These are phyloP conservation scores for Canis aureus DNA, from an alignment of 2,113 vertebrate genomes.

Conservation along the genomic window DNA sequence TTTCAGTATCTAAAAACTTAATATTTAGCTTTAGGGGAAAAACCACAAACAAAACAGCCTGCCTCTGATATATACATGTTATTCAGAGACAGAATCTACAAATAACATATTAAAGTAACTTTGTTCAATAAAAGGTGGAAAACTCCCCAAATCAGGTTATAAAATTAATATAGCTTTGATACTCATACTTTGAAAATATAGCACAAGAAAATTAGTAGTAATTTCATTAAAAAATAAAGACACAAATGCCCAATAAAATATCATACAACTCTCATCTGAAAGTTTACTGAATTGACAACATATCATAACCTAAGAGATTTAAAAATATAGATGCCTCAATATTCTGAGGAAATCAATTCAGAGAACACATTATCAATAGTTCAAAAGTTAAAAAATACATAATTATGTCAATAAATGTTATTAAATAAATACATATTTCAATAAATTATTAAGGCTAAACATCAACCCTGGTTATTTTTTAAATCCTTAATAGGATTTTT, in stretches of 20 bases:
- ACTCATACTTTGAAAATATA: slow-evolving; percentile 12
- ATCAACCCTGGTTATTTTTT: background rate
- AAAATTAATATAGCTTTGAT: slow-evolving; percentile 36
- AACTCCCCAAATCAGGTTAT: background rate
- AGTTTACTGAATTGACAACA: slow-evolving; percentile 2
- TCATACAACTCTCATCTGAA: background rate
- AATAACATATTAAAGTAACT: background rate
- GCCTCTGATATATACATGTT: background rate
- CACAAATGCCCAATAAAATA: background rate
- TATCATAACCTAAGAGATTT: background rate
- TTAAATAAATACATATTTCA: slow-evolving; percentile 26
- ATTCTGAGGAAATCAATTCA: slow-evolving; percentile 34
- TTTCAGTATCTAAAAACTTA: slow-evolving; percentile 27
- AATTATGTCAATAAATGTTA: background rate
- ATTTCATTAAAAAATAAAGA: slow-evolving; percentile 32
- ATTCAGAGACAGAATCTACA: background rate
- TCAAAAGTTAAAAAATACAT: background rate
- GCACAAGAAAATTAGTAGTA: background rate
- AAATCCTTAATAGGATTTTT: background rate
- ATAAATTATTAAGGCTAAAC: background rate
- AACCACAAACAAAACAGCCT: background rate
- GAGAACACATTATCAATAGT: background rate
- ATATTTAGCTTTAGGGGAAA: background rate
- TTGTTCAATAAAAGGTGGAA: background rate
- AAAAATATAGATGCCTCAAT: slow-evolving; percentile 22